phyloP scores from a whole-genome alignment of 2,888 invertebrate genomes.

The Calliopum simillimum region DNA sequence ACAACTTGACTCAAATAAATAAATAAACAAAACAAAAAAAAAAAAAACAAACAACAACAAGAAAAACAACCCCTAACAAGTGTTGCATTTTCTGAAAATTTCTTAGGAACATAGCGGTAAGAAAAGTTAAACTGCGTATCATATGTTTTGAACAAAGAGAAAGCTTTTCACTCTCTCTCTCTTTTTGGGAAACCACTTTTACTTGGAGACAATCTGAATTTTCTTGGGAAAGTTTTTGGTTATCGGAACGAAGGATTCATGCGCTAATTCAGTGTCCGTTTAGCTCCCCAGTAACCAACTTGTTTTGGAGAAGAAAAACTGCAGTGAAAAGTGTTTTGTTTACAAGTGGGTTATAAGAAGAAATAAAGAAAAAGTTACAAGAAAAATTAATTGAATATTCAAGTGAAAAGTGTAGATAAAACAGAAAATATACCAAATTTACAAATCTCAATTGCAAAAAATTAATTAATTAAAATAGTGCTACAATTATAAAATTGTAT shows the following conservation, averaged over 20 bases:
- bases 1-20: conserved; percentile 9
- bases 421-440: too few species aligned
- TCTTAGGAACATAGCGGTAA: background rate
- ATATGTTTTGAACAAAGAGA: background rate
- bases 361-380: conserved; percentile 15
- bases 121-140: too few species aligned
- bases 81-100: conserved; percentile 44
- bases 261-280: conserved; percentile 47
- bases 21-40: conserved; percentile 24
- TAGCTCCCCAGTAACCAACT: conserved; percentile 47
- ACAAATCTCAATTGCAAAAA: too few species aligned
- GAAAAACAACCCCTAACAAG: conserved; percentile 53
- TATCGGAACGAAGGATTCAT: conserved; percentile 21
- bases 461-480: too few species aligned
- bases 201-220: conserved; percentile 25
- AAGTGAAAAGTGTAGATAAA: conserved; percentile 12
- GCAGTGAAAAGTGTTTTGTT: conserved; percentile 23
- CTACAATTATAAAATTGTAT: too few species aligned
- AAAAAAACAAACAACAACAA: conserved; percentile 11
- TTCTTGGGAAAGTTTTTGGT: conserved; percentile 38
- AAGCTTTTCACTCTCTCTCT: conserved; percentile 29
- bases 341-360: background rate
- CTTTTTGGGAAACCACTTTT: background rate
- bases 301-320: conserved; percentile 36
- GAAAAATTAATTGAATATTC: background rate